These are phyloP conservation scores for Sycophila texana DNA, from an alignment of 2,888 invertebrate species.

Conservation along the genomic window DNA sequence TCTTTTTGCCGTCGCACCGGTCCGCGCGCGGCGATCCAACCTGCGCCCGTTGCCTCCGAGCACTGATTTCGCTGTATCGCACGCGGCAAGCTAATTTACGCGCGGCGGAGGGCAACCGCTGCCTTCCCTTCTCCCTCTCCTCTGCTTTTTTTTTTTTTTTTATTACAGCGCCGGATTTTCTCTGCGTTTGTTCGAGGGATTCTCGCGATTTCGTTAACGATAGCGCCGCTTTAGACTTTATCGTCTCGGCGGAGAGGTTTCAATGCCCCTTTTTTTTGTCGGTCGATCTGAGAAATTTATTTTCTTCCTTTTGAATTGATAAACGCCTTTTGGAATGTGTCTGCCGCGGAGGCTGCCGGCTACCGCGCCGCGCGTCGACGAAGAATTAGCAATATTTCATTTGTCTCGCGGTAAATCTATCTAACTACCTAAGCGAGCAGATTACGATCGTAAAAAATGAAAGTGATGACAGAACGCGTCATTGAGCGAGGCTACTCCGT, in stretches of 20 bases:
- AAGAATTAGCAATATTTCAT: no score
- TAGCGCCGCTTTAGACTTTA: not conserved
- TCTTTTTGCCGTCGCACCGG: not conserved
- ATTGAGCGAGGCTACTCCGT: not conserved
- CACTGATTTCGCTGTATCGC: not conserved
- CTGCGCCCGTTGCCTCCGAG: not conserved
- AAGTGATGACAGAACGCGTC: not conserved
- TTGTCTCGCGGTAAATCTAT: not conserved
- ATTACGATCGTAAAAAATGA: not conserved
- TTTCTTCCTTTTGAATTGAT: no score
- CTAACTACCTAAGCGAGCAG: not conserved
- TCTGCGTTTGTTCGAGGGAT: not conserved
- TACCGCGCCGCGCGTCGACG: no score
- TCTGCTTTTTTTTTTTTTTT: not conserved
- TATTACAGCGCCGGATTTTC: not conserved
- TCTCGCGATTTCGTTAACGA: conserved; percentile 8
- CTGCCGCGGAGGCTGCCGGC: no score
- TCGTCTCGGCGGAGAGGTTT: not conserved
- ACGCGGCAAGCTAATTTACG: conserved; percentile 21
- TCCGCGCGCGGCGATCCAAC: not conserved
- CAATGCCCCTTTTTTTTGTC: no score
- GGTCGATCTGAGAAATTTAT: no score
- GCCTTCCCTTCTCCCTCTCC: no score
- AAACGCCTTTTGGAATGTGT: no score
- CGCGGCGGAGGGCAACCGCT: conserved; percentile 1